Evolutionary conservation across 2,113 vertebrate species (phyloP).

Genomic region (Lontra canadensis): DNA sequence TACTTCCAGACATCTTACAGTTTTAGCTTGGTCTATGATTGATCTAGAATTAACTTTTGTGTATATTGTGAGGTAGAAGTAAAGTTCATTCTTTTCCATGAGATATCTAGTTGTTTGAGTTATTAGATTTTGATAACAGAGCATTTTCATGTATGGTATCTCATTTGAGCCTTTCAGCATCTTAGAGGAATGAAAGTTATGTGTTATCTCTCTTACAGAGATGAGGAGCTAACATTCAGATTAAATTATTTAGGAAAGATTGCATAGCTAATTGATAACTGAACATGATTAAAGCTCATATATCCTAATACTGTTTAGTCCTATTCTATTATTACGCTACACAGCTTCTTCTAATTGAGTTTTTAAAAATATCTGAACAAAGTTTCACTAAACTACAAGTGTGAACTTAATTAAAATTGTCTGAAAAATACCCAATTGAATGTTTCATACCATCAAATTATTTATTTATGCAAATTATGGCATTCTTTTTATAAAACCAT

Average conservation of each 20-base stretch:
- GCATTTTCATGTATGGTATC: neutral
- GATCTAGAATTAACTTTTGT: neutral
- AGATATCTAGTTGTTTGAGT: neutral
- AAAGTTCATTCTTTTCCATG: neutral
- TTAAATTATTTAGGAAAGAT: neutral
- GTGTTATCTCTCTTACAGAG: neutral
- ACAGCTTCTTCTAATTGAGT: neutral
- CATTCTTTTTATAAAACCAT: slow-evolving; percentile 69
- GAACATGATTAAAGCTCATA: neutral
- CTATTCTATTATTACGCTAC: neutral
- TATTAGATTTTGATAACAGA: slow-evolving; percentile 28
- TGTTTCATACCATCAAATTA: slow-evolving; percentile 31
- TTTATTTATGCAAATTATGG: slow-evolving; percentile 59
- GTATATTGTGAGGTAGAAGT: neutral
- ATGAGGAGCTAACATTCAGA: neutral
- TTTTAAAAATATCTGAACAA: neutral
- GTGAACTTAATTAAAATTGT: slow-evolving; percentile 52
- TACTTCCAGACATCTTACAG: neutral
- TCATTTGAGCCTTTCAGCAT: neutral
- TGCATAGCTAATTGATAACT: neutral
- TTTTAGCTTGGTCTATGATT: neutral
- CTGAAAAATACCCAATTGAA: slow-evolving; percentile 33
- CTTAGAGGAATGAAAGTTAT: neutral
- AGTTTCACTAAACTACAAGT: slow-evolving; percentile 10
- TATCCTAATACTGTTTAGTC: neutral